Evolutionary conservation across 2,113 vertebrate species (phyloP).

Genomic region (Chaenocephalus aceratus): DNA sequence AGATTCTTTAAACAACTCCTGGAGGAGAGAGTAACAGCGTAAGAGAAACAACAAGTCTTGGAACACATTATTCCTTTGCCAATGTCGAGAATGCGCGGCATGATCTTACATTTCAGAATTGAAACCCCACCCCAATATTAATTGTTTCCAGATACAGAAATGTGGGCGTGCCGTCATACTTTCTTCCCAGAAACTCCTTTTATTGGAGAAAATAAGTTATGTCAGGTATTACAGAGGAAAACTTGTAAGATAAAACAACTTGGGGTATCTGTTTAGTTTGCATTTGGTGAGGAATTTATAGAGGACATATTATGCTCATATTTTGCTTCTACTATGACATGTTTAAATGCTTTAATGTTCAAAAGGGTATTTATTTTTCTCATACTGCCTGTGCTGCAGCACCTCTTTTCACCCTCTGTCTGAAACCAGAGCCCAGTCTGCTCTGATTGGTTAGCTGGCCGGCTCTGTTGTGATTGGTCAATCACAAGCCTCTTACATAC

Average conservation of each 20-base stretch:
- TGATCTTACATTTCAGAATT: neutral
- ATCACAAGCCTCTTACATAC: too few species aligned
- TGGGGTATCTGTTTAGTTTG: neutral
- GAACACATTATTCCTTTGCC: neutral
- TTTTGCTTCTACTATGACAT: too few species aligned
- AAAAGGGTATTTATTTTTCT: too few species aligned
- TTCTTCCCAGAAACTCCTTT: constrained; percentile 73
- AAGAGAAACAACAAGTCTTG: neutral
- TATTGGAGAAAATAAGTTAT: constrained; percentile 59
- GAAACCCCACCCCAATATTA: neutral
- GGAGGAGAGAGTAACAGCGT: neutral
- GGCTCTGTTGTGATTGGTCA: too few species aligned
- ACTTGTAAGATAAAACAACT: neutral
- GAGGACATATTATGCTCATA: neutral
- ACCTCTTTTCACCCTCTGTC: too few species aligned
- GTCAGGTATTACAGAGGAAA: constrained; percentile 29
- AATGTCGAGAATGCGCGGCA: neutral
- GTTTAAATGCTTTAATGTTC: too few species aligned
- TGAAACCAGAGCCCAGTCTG: too few species aligned
- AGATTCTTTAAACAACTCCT: neutral
- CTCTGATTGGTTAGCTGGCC: too few species aligned
- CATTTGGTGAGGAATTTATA: neutral
- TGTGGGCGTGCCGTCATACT: constrained; percentile 64
- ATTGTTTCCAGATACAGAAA: constrained; percentile 57
- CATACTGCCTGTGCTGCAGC: too few species aligned